Base-by-base conservation (phyloP, 2,888 invertebrate genomes). In the Elegia similella region DNA sequence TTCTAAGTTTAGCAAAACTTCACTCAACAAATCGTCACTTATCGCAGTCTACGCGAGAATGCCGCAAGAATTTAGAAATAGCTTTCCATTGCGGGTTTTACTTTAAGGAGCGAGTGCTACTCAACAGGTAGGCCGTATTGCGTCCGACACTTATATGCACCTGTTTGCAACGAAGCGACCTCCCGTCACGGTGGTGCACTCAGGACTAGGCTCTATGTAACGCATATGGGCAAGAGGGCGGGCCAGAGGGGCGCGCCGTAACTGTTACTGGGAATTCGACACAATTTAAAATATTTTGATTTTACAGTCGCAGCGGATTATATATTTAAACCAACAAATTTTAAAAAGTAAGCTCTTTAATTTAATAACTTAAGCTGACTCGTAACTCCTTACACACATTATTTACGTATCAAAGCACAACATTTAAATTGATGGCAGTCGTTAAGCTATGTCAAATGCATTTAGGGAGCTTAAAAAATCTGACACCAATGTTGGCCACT, bases 151-250 rank as follows among this genome's bases (percentile, higher is more conserved):
- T 38, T n/a, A 12, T 5, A n/a, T 38, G 38, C 38, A 38, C 38
- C 38, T 38, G 38, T 38, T 38, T 38, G 38, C 38, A 38, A 8
- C 38, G 38, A 12, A 38, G 32, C 48, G 48, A 10, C 30, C 48
- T 15, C 13, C 10, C 48, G 32, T 15, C 48, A 1, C 48, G 32
- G 15, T 15, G 48, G 30, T 48, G 48, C 48, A 48, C 2, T 15
- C 3, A 10, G 7, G 30, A 48, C 48, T 48, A 48, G 48, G 15
- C 32, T n/a, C 38, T n/a, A 32, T 30, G n/a, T 29, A 48, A 29
- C 17, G 32, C 32, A 48, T 30, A 13, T 32, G 48, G 48, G 48
- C 47, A 32, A 32, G 48, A 32, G 47, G 47, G 47, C 47, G 47
- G 47, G 7, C 5, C 29, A 5, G 48, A 8, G 48, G 48, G 32